phyloP scores from a whole-genome alignment of 1,140 invertebrate genomes.

The Platyura marginata region DNA sequence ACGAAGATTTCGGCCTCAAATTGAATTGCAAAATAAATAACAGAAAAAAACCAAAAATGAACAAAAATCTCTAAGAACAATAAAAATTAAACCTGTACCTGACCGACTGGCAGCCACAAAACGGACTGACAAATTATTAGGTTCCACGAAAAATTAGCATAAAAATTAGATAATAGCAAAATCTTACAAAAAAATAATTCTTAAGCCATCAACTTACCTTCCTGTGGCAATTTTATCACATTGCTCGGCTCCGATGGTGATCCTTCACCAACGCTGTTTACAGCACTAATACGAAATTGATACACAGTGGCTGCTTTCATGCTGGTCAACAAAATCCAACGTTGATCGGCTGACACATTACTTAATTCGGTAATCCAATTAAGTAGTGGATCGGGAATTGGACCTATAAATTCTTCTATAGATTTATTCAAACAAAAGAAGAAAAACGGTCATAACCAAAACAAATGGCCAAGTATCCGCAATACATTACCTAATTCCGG shows the following conservation, averaged over 20 bases:
- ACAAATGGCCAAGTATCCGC: conserved; percentile 15
- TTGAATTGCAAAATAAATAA: too few species aligned
- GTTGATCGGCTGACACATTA: conserved; percentile 62
- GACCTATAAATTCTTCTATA: conserved; percentile 39
- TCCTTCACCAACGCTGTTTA: conserved; percentile 91
- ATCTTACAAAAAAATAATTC: background rate
- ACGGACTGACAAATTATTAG: conserved; percentile 1
- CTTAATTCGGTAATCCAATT: conserved; percentile 80
- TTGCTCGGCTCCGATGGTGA: conserved; percentile 73
- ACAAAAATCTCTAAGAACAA: too few species aligned
- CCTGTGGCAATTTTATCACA: conserved; percentile 75
- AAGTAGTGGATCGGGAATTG: conserved; percentile 55
- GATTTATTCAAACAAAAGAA: conserved; percentile 3
- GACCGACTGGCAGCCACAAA: too few species aligned
- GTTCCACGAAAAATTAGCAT: background rate
- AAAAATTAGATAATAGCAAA: background rate
- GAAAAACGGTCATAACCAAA: conserved; percentile 2
- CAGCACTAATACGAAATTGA: conserved; percentile 87
- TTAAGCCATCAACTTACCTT: conserved; percentile 45
- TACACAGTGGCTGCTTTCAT: conserved; percentile 88
- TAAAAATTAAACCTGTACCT: too few species aligned
- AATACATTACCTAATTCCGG: conserved; percentile 65
- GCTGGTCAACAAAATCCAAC: conserved; percentile 64
- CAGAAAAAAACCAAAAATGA: too few species aligned
- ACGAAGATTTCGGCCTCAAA: too few species aligned